Evolutionary conservation across 2,113 vertebrate species (phyloP), one percentile per base, ranked within the genome.

Genomic region (Syngnathus floridae): DNA sequence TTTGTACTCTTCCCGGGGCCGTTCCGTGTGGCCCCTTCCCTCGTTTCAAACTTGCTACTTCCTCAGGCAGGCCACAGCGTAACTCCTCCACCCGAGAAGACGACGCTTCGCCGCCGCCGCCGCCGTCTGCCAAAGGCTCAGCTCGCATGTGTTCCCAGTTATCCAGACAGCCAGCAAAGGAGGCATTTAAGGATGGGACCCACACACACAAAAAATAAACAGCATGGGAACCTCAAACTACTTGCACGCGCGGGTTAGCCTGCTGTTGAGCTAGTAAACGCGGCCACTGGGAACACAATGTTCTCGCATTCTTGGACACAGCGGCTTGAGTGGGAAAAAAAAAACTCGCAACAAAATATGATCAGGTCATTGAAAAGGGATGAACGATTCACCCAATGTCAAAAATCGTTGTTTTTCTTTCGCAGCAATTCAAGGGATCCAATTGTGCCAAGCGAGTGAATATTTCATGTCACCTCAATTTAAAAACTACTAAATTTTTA

Each of bases 131-230:
- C 48, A 59, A n/a, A 70, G 70, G 77, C 75, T 62, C 14, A 57
- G 74, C 82, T 75, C 73, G 82, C 87, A 87, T 83, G 76, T 87
- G 86, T 76, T 85, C 72, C 48, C 26, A 38, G 75, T 88, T 86
- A 83, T 59, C 48, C 56, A 45, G 40, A 52, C 59, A 19, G 45
- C 56, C 61, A 56, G 55, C 71, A n/a, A 21, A 64, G 73, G 80
- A 79, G 59, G 62, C 73, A 68, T 66, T 26, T 67, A 45, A 71
- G 60, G 64, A 64, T 48, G 19, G 61, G 60, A 71, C 64, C 49
- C 48, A 51, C 7, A n/a, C 40, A 41, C 38, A n/a, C 14, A n/a
- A 66, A 70, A 58, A 73, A 64, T 26, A 45, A 62, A 62, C 38
- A 62, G 4, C 11, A 45, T 26, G 40, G n/a, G 22, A 63, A 51